Conservation (phyloP, 2,113 vertebrate genomes). For the Salvator merianae region DNA sequence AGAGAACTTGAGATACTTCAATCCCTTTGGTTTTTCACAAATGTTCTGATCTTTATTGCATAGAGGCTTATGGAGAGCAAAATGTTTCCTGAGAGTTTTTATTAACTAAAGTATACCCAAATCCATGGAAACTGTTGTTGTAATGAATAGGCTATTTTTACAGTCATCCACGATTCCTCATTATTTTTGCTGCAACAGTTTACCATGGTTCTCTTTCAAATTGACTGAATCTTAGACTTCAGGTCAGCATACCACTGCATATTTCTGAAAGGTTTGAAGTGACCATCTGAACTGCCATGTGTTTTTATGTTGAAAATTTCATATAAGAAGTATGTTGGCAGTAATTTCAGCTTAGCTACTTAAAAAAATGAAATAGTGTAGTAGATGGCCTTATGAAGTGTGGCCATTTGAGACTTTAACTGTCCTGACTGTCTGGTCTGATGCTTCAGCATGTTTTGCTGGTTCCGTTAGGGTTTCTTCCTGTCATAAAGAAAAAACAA, state of each 20-base stretch:
- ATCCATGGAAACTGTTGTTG: too few relatives aligned
- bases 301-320: background rate
- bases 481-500: fast-evolving
- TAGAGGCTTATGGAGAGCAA: too few relatives aligned
- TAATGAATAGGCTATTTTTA: background rate
- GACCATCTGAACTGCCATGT: background rate
- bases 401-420: background rate
- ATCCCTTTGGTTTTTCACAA: too few relatives aligned
- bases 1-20: too few relatives aligned
- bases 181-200: background rate
- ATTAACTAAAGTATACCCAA: too few relatives aligned
- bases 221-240: background rate
- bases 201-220: background rate
- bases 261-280: background rate
- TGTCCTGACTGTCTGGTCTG: fast-evolving
- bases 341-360: background rate
- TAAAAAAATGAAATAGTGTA: background rate
- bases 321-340: background rate
- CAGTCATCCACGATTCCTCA: background rate
- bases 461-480: background rate
- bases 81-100: too few relatives aligned
- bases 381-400: background rate
- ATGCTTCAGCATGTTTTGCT: slow-evolving; percentile 10
- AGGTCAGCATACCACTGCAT: background rate
- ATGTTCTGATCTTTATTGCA: too few relatives aligned